These are phyloP conservation scores for Leptopilina drosophilae DNA, from an alignment of 2,888 invertebrate species.

Conservation along the genomic window DNA sequence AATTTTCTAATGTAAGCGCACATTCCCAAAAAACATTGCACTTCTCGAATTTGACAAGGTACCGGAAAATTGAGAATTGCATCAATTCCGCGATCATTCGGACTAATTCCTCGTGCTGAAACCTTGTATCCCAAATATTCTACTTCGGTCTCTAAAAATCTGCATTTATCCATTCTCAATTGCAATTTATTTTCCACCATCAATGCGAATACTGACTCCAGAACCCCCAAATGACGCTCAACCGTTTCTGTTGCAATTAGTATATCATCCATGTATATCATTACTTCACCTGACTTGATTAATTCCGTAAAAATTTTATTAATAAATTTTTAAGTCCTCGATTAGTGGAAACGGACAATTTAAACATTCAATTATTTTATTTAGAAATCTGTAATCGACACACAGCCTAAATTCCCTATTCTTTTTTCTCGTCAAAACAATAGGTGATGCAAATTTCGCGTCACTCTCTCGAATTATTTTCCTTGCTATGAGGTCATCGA, in stretches of 20 bases:
- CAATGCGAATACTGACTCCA: too few species aligned
- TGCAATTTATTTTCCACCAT: too few species aligned
- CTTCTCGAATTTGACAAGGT: neutral
- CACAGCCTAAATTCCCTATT: neutral
- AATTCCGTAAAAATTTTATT: neutral
- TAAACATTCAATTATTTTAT: neutral
- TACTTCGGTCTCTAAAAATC: too few species aligned
- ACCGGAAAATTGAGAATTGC: neutral
- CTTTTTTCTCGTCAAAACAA: neutral
- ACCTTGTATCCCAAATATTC: too few species aligned
- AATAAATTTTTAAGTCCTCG: neutral
- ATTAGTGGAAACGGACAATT: neutral
- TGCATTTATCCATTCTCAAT: too few species aligned
- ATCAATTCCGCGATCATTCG: neutral
- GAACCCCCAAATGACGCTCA: neutral
- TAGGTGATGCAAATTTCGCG: neutral
- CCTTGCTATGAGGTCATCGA: neutral
- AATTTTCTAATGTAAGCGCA: too few species aligned
- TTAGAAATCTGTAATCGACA: neutral
- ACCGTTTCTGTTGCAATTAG: neutral
- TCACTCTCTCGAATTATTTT: neutral
- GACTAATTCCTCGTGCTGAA: neutral
- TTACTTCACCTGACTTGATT: neutral
- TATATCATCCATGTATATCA: neutral
- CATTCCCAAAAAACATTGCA: too few species aligned